Conservation (phyloP, 2,113 vertebrate genomes). For the Onychostoma macrolepis region DNA sequence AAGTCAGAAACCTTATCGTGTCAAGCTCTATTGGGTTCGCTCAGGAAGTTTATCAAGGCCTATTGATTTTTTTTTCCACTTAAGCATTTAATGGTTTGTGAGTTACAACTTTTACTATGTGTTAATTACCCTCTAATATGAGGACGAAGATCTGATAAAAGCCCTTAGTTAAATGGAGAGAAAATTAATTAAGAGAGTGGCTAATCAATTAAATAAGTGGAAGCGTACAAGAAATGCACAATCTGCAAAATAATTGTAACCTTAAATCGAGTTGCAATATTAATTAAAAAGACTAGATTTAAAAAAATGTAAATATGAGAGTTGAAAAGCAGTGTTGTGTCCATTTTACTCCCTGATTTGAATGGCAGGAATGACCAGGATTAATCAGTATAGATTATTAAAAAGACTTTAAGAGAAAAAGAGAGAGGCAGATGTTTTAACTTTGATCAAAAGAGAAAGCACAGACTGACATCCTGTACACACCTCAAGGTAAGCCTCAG, state of each 20-base stretch:
- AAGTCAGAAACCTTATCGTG: not conserved
- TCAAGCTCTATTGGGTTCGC: conserved; percentile 20
- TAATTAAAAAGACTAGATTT: not conserved
- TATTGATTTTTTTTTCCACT: conserved; percentile 39
- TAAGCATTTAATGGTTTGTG: conserved; percentile 42
- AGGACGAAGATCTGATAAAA: conserved; percentile 44
- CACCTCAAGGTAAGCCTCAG: conserved; percentile 39
- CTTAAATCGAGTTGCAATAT: not conserved
- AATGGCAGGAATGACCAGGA: not conserved
- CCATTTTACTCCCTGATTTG: not conserved
- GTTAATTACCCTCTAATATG: conserved; percentile 50
- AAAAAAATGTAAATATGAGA: not conserved
- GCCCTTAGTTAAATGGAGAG: conserved; percentile 53
- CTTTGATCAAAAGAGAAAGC: conserved; percentile 40
- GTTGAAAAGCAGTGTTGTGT: not conserved
- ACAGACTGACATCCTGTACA: conserved; percentile 48
- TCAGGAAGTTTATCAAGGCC: conserved; percentile 30
- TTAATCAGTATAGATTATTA: not conserved
- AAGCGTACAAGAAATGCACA: conserved; percentile 2
- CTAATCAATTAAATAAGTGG: conserved; percentile 43
- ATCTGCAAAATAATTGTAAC: not conserved
- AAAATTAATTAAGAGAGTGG: conserved; percentile 42
- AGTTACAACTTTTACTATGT: conserved; percentile 46
- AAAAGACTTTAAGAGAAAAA: not conserved
- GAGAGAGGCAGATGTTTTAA: not conserved